A percentile compares a stretch with the other conserved stretches of the same genome.
phyloP scores from a whole-genome alignment of 2,888 invertebrate species.

The Andrena fulva region DNA sequence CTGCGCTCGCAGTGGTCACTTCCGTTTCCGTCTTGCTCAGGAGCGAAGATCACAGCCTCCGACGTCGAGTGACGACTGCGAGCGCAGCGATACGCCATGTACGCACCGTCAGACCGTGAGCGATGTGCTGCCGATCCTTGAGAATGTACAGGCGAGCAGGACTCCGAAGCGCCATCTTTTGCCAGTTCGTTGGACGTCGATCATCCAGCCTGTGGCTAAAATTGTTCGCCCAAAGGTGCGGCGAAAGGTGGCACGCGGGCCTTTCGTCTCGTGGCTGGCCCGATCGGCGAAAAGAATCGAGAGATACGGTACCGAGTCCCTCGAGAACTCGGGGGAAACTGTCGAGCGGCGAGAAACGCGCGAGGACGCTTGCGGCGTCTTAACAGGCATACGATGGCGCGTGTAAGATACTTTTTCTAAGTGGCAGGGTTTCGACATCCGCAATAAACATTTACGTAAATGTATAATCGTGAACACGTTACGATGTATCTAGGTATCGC shows the following conservation, averaged over 20 bases:
- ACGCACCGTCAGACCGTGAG: too few relatives aligned
- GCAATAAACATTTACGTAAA: conserved; percentile 82
- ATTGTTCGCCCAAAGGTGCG: too few relatives aligned
- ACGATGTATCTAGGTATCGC: conserved; percentile 74
- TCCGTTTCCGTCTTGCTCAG: not conserved
- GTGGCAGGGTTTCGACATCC: conserved; percentile 78
- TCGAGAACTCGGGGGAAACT: not conserved
- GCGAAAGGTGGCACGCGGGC: too few relatives aligned
- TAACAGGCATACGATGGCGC: conserved; percentile 48
- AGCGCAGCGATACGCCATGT: not conserved
- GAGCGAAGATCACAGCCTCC: not conserved
- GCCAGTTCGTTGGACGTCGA: not conserved
- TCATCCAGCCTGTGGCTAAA: not conserved
- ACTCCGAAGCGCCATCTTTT: not conserved
- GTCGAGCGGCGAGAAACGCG: conserved; percentile 21
- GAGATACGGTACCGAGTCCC: not conserved
- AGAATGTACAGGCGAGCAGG: too few relatives aligned
- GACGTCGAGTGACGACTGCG: not conserved
- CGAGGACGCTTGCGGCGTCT: conserved; percentile 41
- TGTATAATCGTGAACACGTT: conserved; percentile 80
- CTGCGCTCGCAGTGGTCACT: not conserved
- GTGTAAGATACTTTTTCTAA: conserved; percentile 69
- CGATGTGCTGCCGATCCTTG: too few relatives aligned
- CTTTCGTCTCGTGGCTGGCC: too few relatives aligned
- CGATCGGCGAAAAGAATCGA: not conserved